phyloP scores from a whole-genome alignment of 2,797 vertebrate genomes.

The Vultur gryphus region DNA sequence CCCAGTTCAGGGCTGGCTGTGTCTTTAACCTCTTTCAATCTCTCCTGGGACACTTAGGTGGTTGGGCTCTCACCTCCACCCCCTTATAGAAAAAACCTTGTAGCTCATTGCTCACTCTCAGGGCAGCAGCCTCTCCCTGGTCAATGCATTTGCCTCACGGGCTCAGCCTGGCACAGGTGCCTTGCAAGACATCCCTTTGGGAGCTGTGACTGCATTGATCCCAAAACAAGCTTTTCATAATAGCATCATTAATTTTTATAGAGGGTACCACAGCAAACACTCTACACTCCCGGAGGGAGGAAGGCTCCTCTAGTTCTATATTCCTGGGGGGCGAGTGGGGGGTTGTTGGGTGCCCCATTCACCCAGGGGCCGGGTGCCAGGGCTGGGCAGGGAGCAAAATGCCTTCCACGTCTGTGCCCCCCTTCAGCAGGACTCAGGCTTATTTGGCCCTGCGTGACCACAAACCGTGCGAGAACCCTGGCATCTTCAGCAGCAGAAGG shows the following conservation, averaged over 20 bases:
- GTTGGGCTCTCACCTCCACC: rapidly evolving
- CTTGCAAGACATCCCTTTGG: neutral
- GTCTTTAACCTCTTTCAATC: neutral
- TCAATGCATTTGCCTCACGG: neutral
- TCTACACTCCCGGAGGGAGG: neutral
- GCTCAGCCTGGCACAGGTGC: neutral
- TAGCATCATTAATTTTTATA: neutral
- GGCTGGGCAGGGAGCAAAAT: neutral
- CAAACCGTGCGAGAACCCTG: rapidly evolving
- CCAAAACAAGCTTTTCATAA: neutral
- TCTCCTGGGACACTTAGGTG: neutral
- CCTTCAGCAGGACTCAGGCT: neutral
- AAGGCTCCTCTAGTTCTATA: neutral
- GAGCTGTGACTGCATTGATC: neutral
- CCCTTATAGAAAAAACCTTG: neutral
- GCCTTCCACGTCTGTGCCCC: rapidly evolving
- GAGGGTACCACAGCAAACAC: neutral
- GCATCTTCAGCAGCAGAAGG: neutral
- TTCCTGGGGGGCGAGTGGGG: too few relatives aligned
- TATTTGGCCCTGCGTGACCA: rapidly evolving
- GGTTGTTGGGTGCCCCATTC: neutral
- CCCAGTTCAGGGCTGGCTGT: neutral
- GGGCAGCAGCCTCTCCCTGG: neutral
- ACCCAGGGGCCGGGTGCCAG: neutral
- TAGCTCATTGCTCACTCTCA: neutral